Evolutionary conservation across 2,888 invertebrate genomes (phyloP), one percentile per base, ranked within the genome.

Genomic region (Temnothorax ravouxi): DNA sequence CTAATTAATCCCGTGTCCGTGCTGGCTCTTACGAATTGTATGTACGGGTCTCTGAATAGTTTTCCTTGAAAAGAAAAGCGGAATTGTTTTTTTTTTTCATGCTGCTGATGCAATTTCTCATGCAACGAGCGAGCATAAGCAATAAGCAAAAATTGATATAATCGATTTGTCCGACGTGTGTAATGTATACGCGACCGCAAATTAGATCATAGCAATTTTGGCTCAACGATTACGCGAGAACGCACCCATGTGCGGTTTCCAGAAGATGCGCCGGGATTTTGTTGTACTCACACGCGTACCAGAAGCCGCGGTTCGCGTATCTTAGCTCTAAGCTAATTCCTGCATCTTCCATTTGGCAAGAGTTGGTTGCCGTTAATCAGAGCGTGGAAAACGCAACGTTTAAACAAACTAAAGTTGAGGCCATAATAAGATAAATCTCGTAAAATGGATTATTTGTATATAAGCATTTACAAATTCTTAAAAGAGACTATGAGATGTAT

Each of bases 221-320:
- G 44, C 8, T 59, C 56, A 18, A 21, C 59, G 59, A 79, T 79
- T 79, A 79, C 72, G 25, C 59, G 71, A 71, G 79, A 71, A 71
- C 21, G 72, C 79, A 59, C 21, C 79, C 79, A 56, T 79, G 56
- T 71, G 71, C 38, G 79, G 79, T 80, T 71, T 59, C 41, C 72
- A 21, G 47, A 50, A 71, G 79, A 79, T 59, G 72, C 59, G 47
- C 59, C 21, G 47, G 47, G 77, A 59, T 77, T 50, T 66, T 66
- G 66, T 67, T 83, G 50, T 77, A 18, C 38, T 47, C 47, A 21
- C 47, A 21, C 34, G 77, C 59, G 25, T 59, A 52, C 8, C 71
- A 13, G 72, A 44, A 80, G 47, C 79, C 59, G 79, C 71, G 59
- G 21, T 71, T 79, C 44, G 41, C 44, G 56, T 25, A 47, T 59